These are phyloP conservation scores for Eudorcas thomsonii DNA, from an alignment of 2,113 vertebrate genomes.

Conservation along the genomic window DNA sequence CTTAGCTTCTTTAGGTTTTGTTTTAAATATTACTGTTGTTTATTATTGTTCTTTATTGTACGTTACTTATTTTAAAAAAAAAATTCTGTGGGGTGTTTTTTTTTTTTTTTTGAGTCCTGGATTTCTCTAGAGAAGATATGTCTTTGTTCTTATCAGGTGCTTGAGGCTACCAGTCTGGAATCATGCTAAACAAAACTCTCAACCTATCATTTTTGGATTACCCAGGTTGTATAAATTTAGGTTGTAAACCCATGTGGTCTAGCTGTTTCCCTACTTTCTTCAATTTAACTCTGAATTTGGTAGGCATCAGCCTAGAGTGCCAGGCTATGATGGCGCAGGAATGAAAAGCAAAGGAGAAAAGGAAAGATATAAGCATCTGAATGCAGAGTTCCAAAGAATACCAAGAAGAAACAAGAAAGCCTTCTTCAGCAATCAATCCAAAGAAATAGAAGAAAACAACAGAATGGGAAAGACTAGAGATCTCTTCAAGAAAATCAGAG, in stretches of 20 bases:
- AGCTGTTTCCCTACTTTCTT: too few relatives aligned
- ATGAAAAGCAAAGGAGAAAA: too few relatives aligned
- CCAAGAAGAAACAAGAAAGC: too few relatives aligned
- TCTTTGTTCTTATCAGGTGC: background rate
- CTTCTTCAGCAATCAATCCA: too few relatives aligned
- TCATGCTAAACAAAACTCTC: background rate
- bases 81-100: background rate
- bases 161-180: background rate
- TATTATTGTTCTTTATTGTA: background rate
- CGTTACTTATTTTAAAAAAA: background rate
- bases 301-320: too few relatives aligned
- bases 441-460: too few relatives aligned
- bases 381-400: too few relatives aligned
- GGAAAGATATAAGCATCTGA: too few relatives aligned
- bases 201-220: background rate
- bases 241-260: background rate
- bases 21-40: background rate
- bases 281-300: too few relatives aligned
- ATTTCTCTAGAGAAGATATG: background rate
- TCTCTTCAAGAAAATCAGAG: too few relatives aligned
- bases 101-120: background rate
- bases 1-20: background rate
- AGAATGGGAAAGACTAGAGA: too few relatives aligned
- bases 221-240: background rate
- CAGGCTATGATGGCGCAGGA: too few relatives aligned